These are phyloP conservation scores for Grapholita molesta DNA, from an alignment of 1,140 invertebrate species.

Conservation along the genomic window DNA sequence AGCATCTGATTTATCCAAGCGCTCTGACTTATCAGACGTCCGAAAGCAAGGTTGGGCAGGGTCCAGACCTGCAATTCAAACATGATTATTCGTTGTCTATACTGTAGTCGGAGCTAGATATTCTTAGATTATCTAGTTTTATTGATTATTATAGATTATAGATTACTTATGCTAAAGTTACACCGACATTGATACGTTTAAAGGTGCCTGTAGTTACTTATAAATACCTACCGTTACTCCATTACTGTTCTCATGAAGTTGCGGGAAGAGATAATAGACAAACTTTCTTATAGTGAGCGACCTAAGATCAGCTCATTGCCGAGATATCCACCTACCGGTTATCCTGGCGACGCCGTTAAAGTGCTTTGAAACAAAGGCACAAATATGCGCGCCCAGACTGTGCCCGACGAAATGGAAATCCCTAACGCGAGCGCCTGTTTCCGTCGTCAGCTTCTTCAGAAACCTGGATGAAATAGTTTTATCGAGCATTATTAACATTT, in stretches of 20 bases:
- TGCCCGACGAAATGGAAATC: slow-evolving; percentile 81
- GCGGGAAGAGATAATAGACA: no score
- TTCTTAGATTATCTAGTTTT: no score
- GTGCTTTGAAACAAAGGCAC: slow-evolving; percentile 77
- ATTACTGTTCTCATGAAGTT: no score
- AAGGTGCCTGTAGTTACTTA: no score
- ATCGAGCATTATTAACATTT: no score
- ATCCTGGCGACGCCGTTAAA: slow-evolving; percentile 68
- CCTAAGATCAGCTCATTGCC: background rate
- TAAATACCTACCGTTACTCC: no score
- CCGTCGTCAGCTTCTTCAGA: slow-evolving; percentile 52
- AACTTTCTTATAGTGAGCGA: no score
- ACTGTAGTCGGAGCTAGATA: no score
- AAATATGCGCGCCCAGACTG: slow-evolving; percentile 82
- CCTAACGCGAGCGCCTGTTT: slow-evolving; percentile 55
- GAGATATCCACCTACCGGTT: slow-evolving; percentile 41
- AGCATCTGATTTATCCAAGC: slow-evolving; percentile 80
- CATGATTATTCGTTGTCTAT: no score
- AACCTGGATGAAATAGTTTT: slow-evolving; percentile 44
- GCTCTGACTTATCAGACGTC: slow-evolving; percentile 60
- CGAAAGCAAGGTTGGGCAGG: slow-evolving; percentile 83
- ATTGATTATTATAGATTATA: no score
- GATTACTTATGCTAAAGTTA: no score
- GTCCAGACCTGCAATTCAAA: slow-evolving; percentile 75
- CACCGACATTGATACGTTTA: no score